Evolutionary conservation across 1,140 invertebrate species (phyloP).

Genomic region (Phymastichus coffea): DNA sequence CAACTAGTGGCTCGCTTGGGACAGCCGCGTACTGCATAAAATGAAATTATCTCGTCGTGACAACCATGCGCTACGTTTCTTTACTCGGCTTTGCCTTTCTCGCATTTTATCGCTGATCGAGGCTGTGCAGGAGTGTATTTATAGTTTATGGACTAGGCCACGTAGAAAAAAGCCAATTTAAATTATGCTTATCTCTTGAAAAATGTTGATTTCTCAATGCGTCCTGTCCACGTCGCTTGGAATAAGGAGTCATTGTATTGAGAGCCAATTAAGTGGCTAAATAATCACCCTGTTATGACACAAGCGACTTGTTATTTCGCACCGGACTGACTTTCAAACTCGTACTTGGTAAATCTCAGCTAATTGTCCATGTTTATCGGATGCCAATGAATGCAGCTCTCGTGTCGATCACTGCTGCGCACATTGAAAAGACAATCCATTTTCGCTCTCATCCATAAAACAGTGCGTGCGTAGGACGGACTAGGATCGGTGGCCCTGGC

Average conservation of each 20-base stretch:
- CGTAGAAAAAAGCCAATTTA: conserved; percentile 20
- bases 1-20: conserved; percentile 42
- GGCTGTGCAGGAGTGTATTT: conserved; percentile 6
- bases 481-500: too few relatives aligned
- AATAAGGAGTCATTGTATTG: conserved; percentile 2
- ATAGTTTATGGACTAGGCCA: conserved; percentile 10
- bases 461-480: too few relatives aligned
- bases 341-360: too few relatives aligned
- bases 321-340: too few relatives aligned
- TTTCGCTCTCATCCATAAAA: too few relatives aligned
- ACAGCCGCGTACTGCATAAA: conserved; percentile 37
- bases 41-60: conserved; percentile 41
- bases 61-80: too few relatives aligned
- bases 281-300: background rate
- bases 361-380: too few relatives aligned
- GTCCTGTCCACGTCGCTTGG: background rate
- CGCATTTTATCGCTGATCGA: conserved; percentile 12
- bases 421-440: too few relatives aligned
- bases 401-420: too few relatives aligned
- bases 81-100: too few relatives aligned
- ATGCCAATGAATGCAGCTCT: too few relatives aligned
- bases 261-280: background rate
- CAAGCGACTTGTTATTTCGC: too few relatives aligned
- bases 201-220: conserved; percentile 6
- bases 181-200: background rate